Evolutionary conservation across 2,797 vertebrate genomes (phyloP).

Genomic region (Enteromius argenteus): DNA sequence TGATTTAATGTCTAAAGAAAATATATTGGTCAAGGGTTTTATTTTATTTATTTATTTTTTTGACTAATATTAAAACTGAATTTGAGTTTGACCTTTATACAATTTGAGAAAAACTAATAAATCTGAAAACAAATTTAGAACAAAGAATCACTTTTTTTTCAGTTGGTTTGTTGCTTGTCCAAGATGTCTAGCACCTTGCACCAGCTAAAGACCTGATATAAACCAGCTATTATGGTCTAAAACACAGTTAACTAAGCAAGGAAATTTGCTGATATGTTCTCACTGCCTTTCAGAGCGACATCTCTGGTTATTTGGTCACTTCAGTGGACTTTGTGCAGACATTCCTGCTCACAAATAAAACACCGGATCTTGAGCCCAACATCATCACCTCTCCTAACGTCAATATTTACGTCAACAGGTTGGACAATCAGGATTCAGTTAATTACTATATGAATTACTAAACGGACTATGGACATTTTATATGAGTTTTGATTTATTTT

Average conservation of each 20-base stretch:
- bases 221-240: background rate
- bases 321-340: conserved; percentile 86
- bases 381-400: conserved; percentile 81
- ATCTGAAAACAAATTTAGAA: background rate
- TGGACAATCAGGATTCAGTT: conserved; percentile 37
- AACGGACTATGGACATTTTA: background rate
- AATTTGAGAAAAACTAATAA: background rate
- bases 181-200: background rate
- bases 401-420: conserved; percentile 91
- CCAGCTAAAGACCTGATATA: background rate
- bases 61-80: background rate
- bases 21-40: background rate
- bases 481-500: background rate
- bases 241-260: background rate
- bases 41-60: no score
- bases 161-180: background rate
- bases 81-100: background rate
- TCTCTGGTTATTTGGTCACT: conserved; percentile 79
- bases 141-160: background rate
- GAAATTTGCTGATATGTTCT: background rate
- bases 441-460: background rate
- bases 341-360: conserved; percentile 83
- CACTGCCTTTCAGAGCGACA: conserved; percentile 68
- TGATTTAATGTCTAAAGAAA: no score
- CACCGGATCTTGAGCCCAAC: conserved; percentile 75